Base-by-base conservation (phyloP, 2,888 invertebrate species). In the Charanyca ferruginea region DNA sequence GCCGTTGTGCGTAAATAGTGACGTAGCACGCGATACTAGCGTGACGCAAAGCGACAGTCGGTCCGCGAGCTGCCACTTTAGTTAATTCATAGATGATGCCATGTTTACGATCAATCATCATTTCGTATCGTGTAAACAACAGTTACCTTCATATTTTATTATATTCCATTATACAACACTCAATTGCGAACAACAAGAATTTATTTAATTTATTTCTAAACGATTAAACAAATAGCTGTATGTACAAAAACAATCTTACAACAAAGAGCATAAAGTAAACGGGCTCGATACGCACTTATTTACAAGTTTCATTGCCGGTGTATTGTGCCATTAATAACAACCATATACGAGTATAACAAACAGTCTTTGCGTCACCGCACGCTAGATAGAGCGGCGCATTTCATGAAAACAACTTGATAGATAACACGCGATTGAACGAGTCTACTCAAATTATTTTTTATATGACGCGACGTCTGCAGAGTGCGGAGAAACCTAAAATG, bases 11-110 rank as follows among this genome's bases (percentile, higher is more conserved):
- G 91, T 91, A 89, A 85, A 89, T 87, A 77, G 84, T 94, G 93
- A 94, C 93, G 93, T 92, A 80, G 87, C 87, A 86, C 88, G 89
- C 89, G 86, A 89, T 89, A 86, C 80, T 85, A 84, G 81, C 87
- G 87, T 92, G 92, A 92, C 91, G 91, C 85, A 85, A 47, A 52
- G 51, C 63, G 75, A 70, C 66, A 66, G 44, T 63, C 58, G 65
- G 44, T 22, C 20, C 53, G 53, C 55, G 13, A 52, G 20, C 22
- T 22, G 48, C 44, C 68, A 55, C 53, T 72, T 59, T 54, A 68
- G 45, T 63, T 61, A 75, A 76, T 70, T 75, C 69, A 75, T 69
- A 71, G 44, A 69, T 49, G 67, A 70, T 62, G 54, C 52, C 57
- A 75, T 72, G 69, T 75, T 80, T 78, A 78, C 73, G 57, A 73